Base-by-base conservation (phyloP, 2,113 vertebrate genomes). In the Hippocampus guttulatus region DNA sequence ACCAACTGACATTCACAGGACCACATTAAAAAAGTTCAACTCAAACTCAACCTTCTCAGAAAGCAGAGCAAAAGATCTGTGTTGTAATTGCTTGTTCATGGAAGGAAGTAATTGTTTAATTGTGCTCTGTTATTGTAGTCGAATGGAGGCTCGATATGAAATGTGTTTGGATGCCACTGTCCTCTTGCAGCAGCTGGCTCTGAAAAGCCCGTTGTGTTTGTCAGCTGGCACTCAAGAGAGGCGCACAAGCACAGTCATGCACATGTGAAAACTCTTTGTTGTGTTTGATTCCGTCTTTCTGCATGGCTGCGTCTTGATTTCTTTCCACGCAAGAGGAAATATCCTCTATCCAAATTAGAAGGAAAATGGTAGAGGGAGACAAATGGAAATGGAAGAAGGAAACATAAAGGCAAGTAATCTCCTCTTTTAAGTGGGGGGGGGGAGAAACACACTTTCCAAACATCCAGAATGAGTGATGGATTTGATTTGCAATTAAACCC, bases 401-500 rank as follows among this genome's bases (percentile, higher is more conserved):
- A 30, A 21, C 21, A 75, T 41, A 68, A 60, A 67, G 41, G 62
- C 68, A 80, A 76, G 64, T 73, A 63, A 64, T 60, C 65, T 75
- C 76, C 66, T 71, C 52, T 77, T 83, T 69, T 60, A 6, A 18
- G 8, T 58, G 18, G 75, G 77, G 78, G 76, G 47, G 75, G 77
- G 77, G 75, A 38, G 58, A 45, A 74, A 67, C 70, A 30, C 49
- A 64, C 70, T 78, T 62, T 62, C 27, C 18, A 40, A 62, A 27
- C 51, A 69, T 3, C 20, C 55, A 60, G 66, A 80, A 45, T 40
- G 49, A 65, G 65, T 67, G 67, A 71, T 77, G 62, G 18, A 75
- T 89, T 80, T 85, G 86, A 85, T 85, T 83, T 68, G 77, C 64
- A 91, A 85, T 89, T 88, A 86, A 38, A 20, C 25, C 33, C 6